Percentiles rank a stretch among this genome's conserved stretches.
These are phyloP conservation scores for Julus scanicus DNA, from an alignment of 2,888 invertebrate genomes.

Conservation along the genomic window DNA sequence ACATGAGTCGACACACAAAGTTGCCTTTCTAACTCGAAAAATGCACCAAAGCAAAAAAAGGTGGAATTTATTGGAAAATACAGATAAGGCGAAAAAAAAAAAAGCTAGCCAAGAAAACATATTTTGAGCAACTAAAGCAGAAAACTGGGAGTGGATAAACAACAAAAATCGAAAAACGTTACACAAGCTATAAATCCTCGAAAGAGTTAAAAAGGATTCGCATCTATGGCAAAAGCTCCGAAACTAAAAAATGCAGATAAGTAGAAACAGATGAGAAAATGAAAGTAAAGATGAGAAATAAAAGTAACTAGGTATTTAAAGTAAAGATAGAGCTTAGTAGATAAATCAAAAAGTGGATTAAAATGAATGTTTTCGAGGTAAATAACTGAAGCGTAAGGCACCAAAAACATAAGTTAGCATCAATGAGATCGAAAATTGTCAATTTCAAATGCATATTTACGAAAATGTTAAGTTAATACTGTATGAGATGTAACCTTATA, in stretches of 20 bases:
- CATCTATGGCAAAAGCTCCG: neutral
- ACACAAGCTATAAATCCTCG: neutral
- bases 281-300: neutral
- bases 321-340: neutral
- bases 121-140: conserved; percentile 47
- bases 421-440: neutral
- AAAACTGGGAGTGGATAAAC: conserved; percentile 9
- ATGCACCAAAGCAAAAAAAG: conserved; percentile 1
- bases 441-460: neutral
- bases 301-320: conserved; percentile 15
- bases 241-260: conserved; percentile 22
- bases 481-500: neutral
- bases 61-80: conserved; percentile 42
- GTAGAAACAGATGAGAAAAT: conserved; percentile 30
- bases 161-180: neutral
- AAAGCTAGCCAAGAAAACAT: conserved; percentile 37
- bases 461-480: neutral
- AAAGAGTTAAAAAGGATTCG: neutral
- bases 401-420: neutral
- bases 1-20: conserved; percentile 38
- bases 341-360: neutral
- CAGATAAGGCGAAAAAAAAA: conserved; percentile 36
- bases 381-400: neutral
- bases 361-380: neutral
- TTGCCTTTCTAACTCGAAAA: conserved; percentile 21